Evolutionary conservation across 2,888 invertebrate genomes (phyloP), one percentile per base, ranked within the genome.

Genomic region (Athripsodes cinereus): DNA sequence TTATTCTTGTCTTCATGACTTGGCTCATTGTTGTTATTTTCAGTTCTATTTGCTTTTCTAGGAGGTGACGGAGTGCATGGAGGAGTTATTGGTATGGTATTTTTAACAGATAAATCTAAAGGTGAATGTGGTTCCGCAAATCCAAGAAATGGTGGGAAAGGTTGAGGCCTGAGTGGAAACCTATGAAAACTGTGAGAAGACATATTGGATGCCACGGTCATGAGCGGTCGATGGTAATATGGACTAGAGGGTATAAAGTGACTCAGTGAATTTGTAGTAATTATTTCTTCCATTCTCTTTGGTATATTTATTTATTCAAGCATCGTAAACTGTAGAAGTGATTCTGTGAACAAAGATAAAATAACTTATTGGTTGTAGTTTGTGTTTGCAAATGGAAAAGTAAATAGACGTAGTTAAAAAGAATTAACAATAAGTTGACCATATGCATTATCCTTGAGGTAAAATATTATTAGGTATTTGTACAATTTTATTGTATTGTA

Each of bases 31-130:
- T 75, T 73, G 18, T 72, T 68, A 65, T 73, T 71, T 13, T 64
- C 68, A 19, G 77, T 74, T 58, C 70, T 69, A 66, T 80, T 75
- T 58, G 77, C 68, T 68, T 84, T 85, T 60, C 81, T 80, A 0
- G 77, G 71, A 3, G 89, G 89, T 22, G 88, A 88, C 1, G 88
- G 87, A 0, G 87, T 87, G 62, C 85, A 84, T 5, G 90, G 88
- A 11, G 89, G 89, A 1, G 90, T 90, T 67, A 89, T 88, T 1
- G 88, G 87, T 10, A 82, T 78, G 1, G 78, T 78, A n/a, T 79
- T 75, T 69, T 91, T 91, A 21, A 90, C 72, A 20, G 90, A 89
- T 60, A 92, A 73, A 70, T 92, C 91, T 65, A 92, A 73, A 6
- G 90, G 90, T 62, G 83, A 80, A 53, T 82, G 67, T 2, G 83